Percentiles rank a stretch among this genome's conserved stretches.
Conservation (phyloP, 2,797 vertebrate species). For the Manis javanica region DNA sequence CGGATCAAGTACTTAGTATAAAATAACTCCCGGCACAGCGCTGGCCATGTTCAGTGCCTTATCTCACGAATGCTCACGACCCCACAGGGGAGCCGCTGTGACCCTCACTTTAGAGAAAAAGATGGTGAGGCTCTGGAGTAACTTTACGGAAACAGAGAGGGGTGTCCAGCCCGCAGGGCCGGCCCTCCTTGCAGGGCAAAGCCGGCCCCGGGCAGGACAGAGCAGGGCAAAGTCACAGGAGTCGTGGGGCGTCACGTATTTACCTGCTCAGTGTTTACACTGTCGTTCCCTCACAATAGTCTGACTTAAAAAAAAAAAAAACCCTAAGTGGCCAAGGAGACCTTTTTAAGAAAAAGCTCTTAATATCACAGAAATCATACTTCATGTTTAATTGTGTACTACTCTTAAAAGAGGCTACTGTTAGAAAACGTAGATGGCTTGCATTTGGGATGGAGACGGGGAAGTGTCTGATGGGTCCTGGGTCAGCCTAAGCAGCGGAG, state of each 20-base stretch:
- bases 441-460: background rate
- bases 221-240: background rate
- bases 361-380: background rate
- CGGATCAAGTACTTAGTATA: conserved; percentile 25
- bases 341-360: background rate
- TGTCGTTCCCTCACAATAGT: background rate
- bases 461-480: background rate
- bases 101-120: background rate
- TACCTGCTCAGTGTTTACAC: background rate
- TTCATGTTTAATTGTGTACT: background rate
- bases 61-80: background rate
- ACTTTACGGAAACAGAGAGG: background rate
- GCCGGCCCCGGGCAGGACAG: background rate
- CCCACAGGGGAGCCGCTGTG: background rate
- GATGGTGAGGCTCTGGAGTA: background rate
- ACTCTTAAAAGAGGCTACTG: background rate
- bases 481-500: background rate
- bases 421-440: background rate
- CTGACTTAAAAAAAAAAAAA: background rate
- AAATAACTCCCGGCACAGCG: conserved; percentile 10
- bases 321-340: background rate
- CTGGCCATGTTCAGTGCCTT: background rate
- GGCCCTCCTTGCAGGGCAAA: background rate
- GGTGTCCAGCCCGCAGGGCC: too few species aligned
- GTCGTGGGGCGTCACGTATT: background rate